phyloP scores from a whole-genome alignment of 2,888 invertebrate species.

The Eurytoma californica region DNA sequence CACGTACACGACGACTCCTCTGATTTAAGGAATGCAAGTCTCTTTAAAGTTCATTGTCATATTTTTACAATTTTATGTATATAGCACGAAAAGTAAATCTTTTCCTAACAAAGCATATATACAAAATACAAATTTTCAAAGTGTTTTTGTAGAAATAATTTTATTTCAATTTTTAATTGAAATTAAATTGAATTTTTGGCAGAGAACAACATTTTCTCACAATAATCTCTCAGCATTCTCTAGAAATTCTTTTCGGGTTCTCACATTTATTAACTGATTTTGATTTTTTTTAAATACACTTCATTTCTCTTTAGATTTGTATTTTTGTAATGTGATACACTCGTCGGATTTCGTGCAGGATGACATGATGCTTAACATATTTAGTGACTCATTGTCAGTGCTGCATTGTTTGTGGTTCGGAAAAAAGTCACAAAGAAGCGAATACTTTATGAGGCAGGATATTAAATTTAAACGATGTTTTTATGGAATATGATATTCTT shows the following conservation, averaged over 20 bases:
- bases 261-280: constrained; percentile 1
- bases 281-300: constrained; percentile 6
- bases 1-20: constrained; percentile 85
- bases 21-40: constrained; percentile 64
- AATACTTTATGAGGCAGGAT: constrained; percentile 19
- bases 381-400: constrained; percentile 22
- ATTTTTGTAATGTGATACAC: constrained; percentile 13
- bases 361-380: constrained; percentile 21
- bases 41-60: no score
- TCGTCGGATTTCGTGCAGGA: not conserved
- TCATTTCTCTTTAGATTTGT: constrained; percentile 5
- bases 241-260: not conserved
- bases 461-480: constrained; percentile 33
- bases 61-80: no score
- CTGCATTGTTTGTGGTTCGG: constrained; percentile 5
- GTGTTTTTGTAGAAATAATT: no score
- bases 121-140: no score
- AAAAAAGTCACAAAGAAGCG: not conserved
- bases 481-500: constrained; percentile 33
- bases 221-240: no score
- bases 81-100: no score
- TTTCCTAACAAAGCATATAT: no score
- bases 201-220: no score
- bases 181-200: no score
- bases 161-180: no score